Evolutionary conservation across 1,140 invertebrate species (phyloP).

Genomic region (Caerostris extrusa): DNA sequence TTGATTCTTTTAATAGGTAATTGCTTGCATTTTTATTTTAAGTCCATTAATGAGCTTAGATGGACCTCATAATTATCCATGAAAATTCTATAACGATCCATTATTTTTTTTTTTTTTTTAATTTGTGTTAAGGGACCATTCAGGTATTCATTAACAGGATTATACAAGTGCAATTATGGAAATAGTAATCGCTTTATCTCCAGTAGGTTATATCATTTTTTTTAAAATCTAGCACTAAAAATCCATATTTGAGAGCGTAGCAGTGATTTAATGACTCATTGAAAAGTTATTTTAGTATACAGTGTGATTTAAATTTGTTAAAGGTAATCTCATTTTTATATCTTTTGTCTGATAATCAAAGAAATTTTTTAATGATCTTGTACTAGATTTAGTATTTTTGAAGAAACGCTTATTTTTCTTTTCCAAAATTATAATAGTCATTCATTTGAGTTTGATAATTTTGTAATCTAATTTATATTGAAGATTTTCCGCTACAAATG

Average conservation of each 20-base stretch:
- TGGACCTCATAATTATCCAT: neutral
- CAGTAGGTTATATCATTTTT: neutral
- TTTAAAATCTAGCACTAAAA: neutral
- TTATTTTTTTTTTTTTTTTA: neutral
- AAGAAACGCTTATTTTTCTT: too few species aligned
- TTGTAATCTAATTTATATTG: too few species aligned
- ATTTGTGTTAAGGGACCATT: neutral
- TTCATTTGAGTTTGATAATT: neutral
- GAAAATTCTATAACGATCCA: neutral
- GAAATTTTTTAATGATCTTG: too few species aligned
- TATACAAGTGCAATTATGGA: neutral
- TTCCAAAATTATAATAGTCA: neutral
- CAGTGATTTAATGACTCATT: neutral
- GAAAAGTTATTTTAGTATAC: neutral
- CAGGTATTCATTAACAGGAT: neutral
- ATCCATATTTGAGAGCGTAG: neutral
- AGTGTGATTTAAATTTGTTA: too few species aligned
- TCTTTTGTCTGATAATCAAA: too few species aligned
- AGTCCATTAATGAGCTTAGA: slow-evolving; percentile 34
- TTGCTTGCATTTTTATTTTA: neutral
- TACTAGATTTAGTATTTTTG: too few species aligned
- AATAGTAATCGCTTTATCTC: neutral
- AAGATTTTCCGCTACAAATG: too few species aligned
- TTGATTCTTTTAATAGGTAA: slow-evolving; percentile 8
- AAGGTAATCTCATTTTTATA: too few species aligned